Percentiles rank a stretch among this genome's conserved stretches.
phyloP scores from a whole-genome alignment of 1,140 invertebrate genomes.

The Heliconius himera region DNA sequence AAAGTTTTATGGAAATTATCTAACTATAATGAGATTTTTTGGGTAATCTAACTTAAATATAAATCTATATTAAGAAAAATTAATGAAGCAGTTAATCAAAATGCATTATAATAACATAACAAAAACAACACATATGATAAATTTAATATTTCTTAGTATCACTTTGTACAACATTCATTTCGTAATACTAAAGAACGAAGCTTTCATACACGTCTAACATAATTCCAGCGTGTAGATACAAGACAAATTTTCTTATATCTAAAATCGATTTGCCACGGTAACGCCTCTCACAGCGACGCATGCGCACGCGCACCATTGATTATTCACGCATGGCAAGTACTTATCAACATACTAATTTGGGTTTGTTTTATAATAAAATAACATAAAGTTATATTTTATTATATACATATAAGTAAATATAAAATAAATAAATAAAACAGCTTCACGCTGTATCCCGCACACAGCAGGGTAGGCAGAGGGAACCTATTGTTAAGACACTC shows the following conservation, averaged over 20 bases:
- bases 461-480: too few relatives aligned
- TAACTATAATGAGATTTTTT: too few relatives aligned
- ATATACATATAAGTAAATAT: neutral
- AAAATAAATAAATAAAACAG: too few relatives aligned
- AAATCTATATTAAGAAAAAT: too few relatives aligned
- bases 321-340: constrained; percentile 33
- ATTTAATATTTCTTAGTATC: neutral
- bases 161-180: neutral
- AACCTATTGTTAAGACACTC: too few relatives aligned
- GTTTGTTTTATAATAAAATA: constrained; percentile 25
- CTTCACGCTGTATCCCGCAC: too few relatives aligned
- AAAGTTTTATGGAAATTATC: neutral
- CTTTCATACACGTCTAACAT: constrained; percentile 6
- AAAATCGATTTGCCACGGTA: constrained; percentile 31
- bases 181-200: neutral
- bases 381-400: neutral
- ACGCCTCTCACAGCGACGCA: constrained; percentile 23
- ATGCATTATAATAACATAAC: neutral
- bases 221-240: neutral
- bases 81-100: too few relatives aligned
- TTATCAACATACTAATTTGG: constrained; percentile 23
- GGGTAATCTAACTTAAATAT: too few relatives aligned
- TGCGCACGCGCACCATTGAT: constrained; percentile 33
- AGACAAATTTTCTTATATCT: constrained; percentile 24
- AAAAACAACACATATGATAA: neutral